Conservation (phyloP, 2,113 vertebrate genomes). For the Cepphus grylle region DNA sequence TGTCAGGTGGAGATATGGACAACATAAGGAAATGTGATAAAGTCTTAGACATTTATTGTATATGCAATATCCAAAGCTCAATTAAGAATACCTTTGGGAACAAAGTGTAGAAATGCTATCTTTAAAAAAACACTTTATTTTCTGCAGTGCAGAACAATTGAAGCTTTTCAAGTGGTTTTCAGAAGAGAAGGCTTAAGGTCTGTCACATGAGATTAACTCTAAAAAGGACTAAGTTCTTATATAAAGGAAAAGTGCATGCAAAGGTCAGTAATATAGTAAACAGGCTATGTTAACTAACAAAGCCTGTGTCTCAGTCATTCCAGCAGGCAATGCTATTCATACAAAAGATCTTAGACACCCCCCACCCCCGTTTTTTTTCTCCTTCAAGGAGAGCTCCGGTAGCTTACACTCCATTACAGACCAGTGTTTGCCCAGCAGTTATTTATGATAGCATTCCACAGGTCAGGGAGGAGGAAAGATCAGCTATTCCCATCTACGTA, state of each 20-base stretch:
- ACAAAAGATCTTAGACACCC: background rate
- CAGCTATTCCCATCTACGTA: background rate
- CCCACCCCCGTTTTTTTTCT: background rate
- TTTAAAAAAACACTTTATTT: background rate
- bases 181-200: background rate
- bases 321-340: background rate
- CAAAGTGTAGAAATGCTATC: background rate
- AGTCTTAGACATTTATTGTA: background rate
- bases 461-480: background rate
- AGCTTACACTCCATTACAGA: background rate
- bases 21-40: background rate
- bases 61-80: background rate
- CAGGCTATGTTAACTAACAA: background rate
- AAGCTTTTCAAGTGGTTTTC: background rate
- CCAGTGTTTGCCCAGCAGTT: background rate
- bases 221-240: background rate
- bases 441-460: background rate
- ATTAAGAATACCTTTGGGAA: background rate
- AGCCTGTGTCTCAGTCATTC: background rate
- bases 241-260: background rate
- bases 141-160: background rate
- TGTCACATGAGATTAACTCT: background rate
- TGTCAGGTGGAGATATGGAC: background rate
- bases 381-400: background rate
- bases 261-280: background rate